Percentiles rank a stretch among this genome's conserved stretches.
Conservation (phyloP, 1,140 invertebrate genomes). For the Danaus plexippus region DNA sequence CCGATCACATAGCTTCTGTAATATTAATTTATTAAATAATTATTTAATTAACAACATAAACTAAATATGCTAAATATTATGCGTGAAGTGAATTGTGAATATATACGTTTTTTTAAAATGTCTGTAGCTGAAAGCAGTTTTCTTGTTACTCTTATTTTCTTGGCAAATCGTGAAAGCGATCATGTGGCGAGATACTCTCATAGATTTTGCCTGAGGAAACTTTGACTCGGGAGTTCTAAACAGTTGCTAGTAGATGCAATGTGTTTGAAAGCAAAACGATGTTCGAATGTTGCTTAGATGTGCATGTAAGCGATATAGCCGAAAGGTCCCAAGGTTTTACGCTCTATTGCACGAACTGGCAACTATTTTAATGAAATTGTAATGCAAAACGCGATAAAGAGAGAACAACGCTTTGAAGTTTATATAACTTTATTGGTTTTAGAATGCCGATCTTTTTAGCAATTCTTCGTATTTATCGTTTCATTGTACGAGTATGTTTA, state of each 20-base stretch:
- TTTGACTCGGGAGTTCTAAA: slow-evolving; percentile 56
- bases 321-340: slow-evolving; percentile 22
- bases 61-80: too few relatives aligned
- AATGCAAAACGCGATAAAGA: slow-evolving; percentile 5
- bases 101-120: background rate
- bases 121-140: slow-evolving; percentile 50
- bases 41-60: too few relatives aligned
- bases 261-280: slow-evolving; percentile 67
- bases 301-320: slow-evolving; percentile 41
- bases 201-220: slow-evolving; percentile 62
- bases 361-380: slow-evolving; percentile 21
- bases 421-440: too few relatives aligned
- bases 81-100: too few relatives aligned
- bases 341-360: slow-evolving; percentile 11
- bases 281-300: slow-evolving; percentile 49
- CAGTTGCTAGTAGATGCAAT: slow-evolving; percentile 32
- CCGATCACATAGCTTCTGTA: slow-evolving; percentile 6
- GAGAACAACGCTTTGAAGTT: background rate
- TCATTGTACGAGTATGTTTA: background rate
- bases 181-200: slow-evolving; percentile 67
- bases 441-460: too few relatives aligned
- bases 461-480: too few relatives aligned
- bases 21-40: too few relatives aligned
- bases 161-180: slow-evolving; percentile 67
- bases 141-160: slow-evolving; percentile 59